Conservation (phyloP, 2,888 invertebrate genomes). For the Lasioglossum villosulum region DNA sequence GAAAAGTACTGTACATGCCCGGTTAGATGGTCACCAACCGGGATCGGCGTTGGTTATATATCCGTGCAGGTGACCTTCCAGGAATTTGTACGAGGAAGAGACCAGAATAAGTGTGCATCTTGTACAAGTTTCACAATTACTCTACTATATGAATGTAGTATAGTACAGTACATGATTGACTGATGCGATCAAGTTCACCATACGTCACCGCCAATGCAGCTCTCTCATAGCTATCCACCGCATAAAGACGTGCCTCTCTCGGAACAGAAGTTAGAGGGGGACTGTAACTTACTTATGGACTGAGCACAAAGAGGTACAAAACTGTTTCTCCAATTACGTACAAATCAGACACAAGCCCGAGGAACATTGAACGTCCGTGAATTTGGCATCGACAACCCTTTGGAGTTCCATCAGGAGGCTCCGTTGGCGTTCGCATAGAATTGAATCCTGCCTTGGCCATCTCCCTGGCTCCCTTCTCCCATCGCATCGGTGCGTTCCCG, state of each 20-base stretch:
- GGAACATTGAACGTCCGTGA: conserved; percentile 12
- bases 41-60: not conserved
- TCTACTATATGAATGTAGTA: not conserved
- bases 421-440: conserved; percentile 39
- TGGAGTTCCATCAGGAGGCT: conserved; percentile 25
- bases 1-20: not conserved
- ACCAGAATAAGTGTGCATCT: too few species aligned
- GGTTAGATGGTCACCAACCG: not conserved
- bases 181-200: not conserved
- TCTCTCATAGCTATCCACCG: too few species aligned
- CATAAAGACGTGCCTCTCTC: not conserved
- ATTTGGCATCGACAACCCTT: conserved; percentile 60
- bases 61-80: too few species aligned
- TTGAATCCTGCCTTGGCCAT: conserved; percentile 41
- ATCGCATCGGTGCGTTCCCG: conserved; percentile 7
- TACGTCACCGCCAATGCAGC: not conserved
- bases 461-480: not conserved
- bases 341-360: not conserved
- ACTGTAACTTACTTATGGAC: not conserved
- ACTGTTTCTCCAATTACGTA: not conserved
- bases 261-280: not conserved
- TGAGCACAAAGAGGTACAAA: not conserved
- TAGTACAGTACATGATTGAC: too few species aligned
- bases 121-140: too few species aligned
- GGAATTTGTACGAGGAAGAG: too few species aligned